Conservation (phyloP, 92 coral and sea anemone species). For the Hydrozoanthus gracilis region DNA sequence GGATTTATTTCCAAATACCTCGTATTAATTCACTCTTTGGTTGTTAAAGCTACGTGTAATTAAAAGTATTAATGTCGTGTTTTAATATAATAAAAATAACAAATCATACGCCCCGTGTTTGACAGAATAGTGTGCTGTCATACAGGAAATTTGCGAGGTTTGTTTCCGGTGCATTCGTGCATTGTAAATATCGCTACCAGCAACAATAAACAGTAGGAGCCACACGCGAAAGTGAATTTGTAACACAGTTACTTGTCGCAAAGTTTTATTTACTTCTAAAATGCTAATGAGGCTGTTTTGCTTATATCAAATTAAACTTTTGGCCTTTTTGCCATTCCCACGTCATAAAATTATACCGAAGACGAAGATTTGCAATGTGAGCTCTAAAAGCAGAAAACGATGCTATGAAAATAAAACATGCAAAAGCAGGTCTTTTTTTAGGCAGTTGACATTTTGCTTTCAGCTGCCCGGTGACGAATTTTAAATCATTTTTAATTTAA, state of each 20-base stretch:
- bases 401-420: constrained; percentile 16
- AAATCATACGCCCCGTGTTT: neutral
- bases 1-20: constrained; percentile 28
- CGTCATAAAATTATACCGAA: neutral
- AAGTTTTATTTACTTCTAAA: constrained; percentile 31
- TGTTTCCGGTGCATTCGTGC: constrained; percentile 31
- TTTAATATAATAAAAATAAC: neutral
- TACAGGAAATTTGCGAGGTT: neutral
- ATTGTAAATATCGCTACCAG: constrained; percentile 29
- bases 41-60: constrained; percentile 38
- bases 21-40: constrained; percentile 32
- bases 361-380: constrained; percentile 17
- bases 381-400: neutral
- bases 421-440: neutral
- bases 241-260: neutral
- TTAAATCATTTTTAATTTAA: constrained; percentile 18
- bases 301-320: neutral
- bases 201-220: constrained; percentile 6
- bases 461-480: constrained; percentile 24
- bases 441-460: constrained; percentile 11
- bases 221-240: constrained; percentile 15
- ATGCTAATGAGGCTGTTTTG: constrained; percentile 37
- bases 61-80: constrained; percentile 16
- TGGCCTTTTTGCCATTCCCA: neutral
- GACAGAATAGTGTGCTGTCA: constrained; percentile 8